Evolutionary conservation across 2,113 vertebrate genomes (phyloP), one percentile per base, ranked within the genome.

Genomic region (Stigmatopora nigra): DNA sequence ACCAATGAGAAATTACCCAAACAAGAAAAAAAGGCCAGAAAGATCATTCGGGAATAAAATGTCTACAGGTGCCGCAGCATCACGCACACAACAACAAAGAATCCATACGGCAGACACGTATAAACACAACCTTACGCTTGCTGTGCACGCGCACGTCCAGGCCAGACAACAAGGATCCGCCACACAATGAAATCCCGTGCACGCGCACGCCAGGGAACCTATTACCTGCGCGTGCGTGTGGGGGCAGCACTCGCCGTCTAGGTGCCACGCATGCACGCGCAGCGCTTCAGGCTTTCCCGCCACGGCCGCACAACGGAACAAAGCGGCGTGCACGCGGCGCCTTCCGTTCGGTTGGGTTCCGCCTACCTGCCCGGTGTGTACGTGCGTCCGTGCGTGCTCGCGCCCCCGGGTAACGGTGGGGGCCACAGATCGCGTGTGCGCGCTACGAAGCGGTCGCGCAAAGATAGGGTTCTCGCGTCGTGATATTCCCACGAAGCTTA

Each of bases 241-340:
- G 14, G 5, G 41, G n/a, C 19, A 13, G 41, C 41, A 12, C 11
- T 45, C 11, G 14, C 38, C 41, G 41, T 61, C 41, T 17, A 41
- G 16, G 35, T 20, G 59, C 41, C 14, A n/a, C 14, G 15, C 53
- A 22, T 31, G 22, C 53, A 15, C 53, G 25, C 53, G 53, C 53
- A 20, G n/a, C 14, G n/a, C n/a, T 61, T 19, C 19, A 22, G 4
- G 38, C 19, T 61, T 60, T 59, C 56, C 57, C 36, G 57, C 57
- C 57, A 60, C 51, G 19, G 19, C 3, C 51, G 20, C 53, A 45
- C 59, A 14, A 22, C 59, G 41, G 59, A 61, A 61, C 59, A 61
- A 61, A 61, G 59, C 59, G 14, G 59, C 19, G 58, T 59, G 57
- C 57, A 59, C 57, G 57, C 58, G 58, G 36, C 58, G 11, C 35